Conservation (phyloP, 2,113 vertebrate genomes). For the Bujurquina vittata region DNA sequence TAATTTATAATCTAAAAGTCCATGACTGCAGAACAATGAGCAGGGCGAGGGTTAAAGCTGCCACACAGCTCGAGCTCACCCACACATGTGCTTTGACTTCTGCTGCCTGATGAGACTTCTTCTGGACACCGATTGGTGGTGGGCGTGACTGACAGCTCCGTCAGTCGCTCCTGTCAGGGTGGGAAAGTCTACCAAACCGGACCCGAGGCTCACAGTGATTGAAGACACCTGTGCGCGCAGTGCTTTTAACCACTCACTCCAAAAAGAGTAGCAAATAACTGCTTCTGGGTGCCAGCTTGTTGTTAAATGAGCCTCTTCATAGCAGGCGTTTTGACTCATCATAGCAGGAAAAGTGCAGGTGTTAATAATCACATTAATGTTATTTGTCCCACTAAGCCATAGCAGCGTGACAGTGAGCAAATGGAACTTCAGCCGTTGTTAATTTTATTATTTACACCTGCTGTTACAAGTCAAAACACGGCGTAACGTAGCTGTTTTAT, state of each 20-base stretch:
- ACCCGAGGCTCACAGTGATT: background rate
- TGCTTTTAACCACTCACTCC: background rate
- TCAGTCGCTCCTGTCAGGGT: background rate
- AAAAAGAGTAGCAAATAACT: background rate
- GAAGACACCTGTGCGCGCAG: background rate
- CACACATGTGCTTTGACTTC: background rate
- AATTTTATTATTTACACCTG: slow-evolving; percentile 3
- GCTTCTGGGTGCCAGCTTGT: background rate
- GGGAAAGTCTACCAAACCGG: background rate
- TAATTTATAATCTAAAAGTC: background rate
- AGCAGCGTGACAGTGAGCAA: background rate
- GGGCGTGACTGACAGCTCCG: background rate
- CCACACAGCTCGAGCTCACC: background rate
- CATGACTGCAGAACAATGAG: background rate
- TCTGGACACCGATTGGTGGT: background rate
- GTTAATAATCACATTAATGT: background rate
- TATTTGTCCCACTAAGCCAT: background rate
- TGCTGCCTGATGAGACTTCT: background rate
- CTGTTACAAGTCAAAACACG: slow-evolving; percentile 1
- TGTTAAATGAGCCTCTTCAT: background rate
- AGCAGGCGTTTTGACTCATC: background rate
- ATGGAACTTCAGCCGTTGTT: background rate
- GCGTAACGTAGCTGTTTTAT: background rate
- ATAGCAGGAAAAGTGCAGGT: background rate
- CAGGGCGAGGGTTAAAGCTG: slow-evolving; percentile 1